Evolutionary conservation across 2,888 invertebrate species (phyloP).

Genomic region (Lasius fuliginosus): DNA sequence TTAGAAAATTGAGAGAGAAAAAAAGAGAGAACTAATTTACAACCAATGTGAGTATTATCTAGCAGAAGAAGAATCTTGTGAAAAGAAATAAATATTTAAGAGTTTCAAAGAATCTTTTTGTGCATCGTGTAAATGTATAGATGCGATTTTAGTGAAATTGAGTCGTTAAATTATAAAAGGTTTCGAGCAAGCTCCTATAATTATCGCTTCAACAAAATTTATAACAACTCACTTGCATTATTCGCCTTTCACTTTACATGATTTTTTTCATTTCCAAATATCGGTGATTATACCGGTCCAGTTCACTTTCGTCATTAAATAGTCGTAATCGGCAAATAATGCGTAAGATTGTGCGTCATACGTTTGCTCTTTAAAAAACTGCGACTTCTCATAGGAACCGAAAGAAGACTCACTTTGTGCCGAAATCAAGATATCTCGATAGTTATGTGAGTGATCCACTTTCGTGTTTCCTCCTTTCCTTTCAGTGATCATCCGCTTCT

Average conservation of each 20-base stretch:
- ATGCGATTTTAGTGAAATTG: background rate
- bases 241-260: background rate
- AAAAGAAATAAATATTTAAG: background rate
- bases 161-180: background rate
- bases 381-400: background rate
- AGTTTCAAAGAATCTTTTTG: background rate
- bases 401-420: no score
- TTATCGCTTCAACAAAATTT: background rate
- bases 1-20: background rate
- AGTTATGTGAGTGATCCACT: conserved; percentile 39
- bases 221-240: background rate
- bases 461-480: conserved; percentile 22
- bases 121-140: background rate
- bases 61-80: background rate
- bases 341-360: background rate
- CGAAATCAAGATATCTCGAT: background rate
- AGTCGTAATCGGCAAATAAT: background rate
- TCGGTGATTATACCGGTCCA: background rate
- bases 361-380: background rate
- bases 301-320: background rate
- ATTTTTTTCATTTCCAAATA: background rate
- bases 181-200: background rate
- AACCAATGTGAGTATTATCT: background rate
- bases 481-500: background rate
- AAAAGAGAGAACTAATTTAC: background rate